phyloP scores from a whole-genome alignment of 2,797 vertebrate species.

The Borostomias antarcticus region DNA sequence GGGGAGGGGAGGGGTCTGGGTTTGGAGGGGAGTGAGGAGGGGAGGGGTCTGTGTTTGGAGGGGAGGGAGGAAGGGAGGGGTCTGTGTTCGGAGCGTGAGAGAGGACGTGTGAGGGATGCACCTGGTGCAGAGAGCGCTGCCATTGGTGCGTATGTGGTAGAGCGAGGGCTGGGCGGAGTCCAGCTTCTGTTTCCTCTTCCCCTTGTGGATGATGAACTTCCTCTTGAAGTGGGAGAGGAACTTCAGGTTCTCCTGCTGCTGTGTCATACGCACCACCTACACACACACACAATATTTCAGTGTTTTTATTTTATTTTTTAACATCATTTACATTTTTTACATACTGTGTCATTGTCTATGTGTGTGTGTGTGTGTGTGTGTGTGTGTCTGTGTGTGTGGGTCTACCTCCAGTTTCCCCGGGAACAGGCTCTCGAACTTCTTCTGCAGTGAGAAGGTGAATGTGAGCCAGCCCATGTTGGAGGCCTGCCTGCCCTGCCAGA shows the following conservation, averaged over 20 bases:
- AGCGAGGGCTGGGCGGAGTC: constrained; percentile 89
- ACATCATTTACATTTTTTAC: no score
- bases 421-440: constrained; percentile 97
- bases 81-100: neutral
- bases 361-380: neutral
- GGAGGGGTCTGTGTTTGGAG: no score
- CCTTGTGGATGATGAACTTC: constrained; percentile 96
- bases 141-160: constrained; percentile 96
- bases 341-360: neutral
- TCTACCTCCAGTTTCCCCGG: constrained; percentile 92
- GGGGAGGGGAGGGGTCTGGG: no score
- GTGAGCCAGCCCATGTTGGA: constrained; percentile 99
- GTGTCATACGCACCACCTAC: constrained; percentile 98
- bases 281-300: no score
- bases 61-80: neutral
- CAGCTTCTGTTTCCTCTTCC: constrained; percentile 86
- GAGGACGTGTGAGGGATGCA: constrained; percentile 40
- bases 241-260: constrained; percentile 99
- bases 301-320: no score
- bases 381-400: constrained; percentile 15
- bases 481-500: constrained; percentile 98
- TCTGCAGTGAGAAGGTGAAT: constrained; percentile 97
- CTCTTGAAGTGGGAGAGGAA: constrained; percentile 98
- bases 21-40: no score
- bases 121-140: constrained; percentile 96